Percentiles rank a stretch among this genome's conserved stretches.
These are phyloP conservation scores for Philopedon plagiatum DNA, from an alignment of 2,888 invertebrate genomes.

Conservation along the genomic window DNA sequence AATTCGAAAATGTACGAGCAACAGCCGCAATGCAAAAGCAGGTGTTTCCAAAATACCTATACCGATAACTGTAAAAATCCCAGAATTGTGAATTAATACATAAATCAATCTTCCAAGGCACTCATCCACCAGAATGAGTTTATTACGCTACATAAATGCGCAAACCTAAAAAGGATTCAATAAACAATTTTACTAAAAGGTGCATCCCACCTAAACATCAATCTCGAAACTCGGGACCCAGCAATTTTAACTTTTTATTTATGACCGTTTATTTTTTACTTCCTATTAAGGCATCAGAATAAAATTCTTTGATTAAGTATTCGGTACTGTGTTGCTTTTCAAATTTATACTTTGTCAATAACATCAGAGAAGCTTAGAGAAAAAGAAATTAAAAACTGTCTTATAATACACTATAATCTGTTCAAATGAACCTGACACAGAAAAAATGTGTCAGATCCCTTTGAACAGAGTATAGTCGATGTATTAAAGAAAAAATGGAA, in stretches of 20 bases:
- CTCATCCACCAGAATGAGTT: slow-evolving; percentile 36
- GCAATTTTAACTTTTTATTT: background rate
- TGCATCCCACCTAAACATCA: slow-evolving; percentile 5
- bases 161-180: slow-evolving; percentile 29
- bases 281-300: too few species aligned
- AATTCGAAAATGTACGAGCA: slow-evolving; percentile 17
- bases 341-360: too few species aligned
- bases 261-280: too few species aligned
- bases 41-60: slow-evolving; percentile 32
- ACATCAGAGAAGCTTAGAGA: too few species aligned
- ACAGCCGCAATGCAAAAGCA: slow-evolving; percentile 26
- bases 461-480: too few species aligned
- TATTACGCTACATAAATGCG: slow-evolving; percentile 33
- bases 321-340: too few species aligned
- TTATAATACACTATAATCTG: too few species aligned
- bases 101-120: slow-evolving; percentile 43
- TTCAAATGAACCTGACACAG: too few species aligned
- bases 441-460: too few species aligned
- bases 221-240: background rate
- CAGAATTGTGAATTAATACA: slow-evolving; percentile 44
- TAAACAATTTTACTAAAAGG: slow-evolving; percentile 38
- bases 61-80: slow-evolving; percentile 44
- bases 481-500: too few species aligned
- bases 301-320: too few species aligned
- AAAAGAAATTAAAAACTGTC: too few species aligned